These are phyloP conservation scores for Aphis gossypii DNA, from an alignment of 1,140 invertebrate species.

Conservation along the genomic window DNA sequence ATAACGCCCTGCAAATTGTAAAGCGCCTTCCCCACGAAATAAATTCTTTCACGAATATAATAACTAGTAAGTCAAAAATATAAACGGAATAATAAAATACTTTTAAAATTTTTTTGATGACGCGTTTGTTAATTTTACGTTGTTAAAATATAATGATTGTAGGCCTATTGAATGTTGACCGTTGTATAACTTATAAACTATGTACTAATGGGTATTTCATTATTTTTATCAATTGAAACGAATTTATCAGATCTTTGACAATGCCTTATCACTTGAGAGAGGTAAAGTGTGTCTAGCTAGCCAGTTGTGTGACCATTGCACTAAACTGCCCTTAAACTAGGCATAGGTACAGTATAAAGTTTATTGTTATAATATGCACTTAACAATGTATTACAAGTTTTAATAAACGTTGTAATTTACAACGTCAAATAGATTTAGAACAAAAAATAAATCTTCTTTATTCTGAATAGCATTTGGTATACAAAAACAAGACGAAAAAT, in stretches of 20 bases:
- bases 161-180: too few relatives aligned
- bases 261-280: too few relatives aligned
- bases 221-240: too few relatives aligned
- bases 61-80: background rate
- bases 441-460: slow-evolving; percentile 49
- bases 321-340: too few relatives aligned
- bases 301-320: too few relatives aligned
- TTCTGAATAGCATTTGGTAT: slow-evolving; percentile 42
- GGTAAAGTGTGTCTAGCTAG: too few relatives aligned
- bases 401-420: too few relatives aligned
- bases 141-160: background rate
- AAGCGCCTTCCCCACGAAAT: background rate
- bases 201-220: too few relatives aligned
- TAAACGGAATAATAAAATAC: background rate
- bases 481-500: slow-evolving; percentile 49
- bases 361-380: background rate
- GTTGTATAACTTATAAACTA: too few relatives aligned
- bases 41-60: background rate
- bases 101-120: background rate
- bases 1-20: background rate
- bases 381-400: background rate
- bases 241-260: too few relatives aligned
- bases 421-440: background rate
- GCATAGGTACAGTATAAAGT: background rate
- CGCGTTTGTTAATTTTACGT: background rate